Base-by-base conservation (phyloP, 2,888 invertebrate species). In the Mesorhabditis sp. region DNA sequence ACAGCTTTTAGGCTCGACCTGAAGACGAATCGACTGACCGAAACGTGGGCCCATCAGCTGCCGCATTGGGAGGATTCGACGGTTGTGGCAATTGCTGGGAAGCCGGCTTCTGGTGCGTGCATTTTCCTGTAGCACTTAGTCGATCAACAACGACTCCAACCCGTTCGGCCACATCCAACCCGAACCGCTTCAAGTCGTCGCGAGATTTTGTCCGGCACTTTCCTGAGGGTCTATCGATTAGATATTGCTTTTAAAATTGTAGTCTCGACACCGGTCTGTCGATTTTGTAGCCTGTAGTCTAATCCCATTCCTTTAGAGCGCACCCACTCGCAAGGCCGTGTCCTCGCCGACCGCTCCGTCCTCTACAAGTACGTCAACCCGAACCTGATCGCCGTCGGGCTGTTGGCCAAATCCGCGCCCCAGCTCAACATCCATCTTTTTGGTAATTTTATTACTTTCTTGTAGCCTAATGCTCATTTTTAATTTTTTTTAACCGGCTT, bases 281-380 rank as follows among this genome's bases (percentile, higher is more conserved):
- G 15, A 15, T 41, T n/a, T 41, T 63, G 15, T 15, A n/a, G 7
- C n/a, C 7, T 63, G 7, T 50, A 50, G 28, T 28, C 28, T 28
- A 28, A 28, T 28, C 28, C 28, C 28, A 28, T 28, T 28, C 28
- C 74, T 75, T 70, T 69, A 83, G 88, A 88, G 78, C 87, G 86
- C 76, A 92, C 94, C 15, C 95, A 96, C 87, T 95, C 95, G 0
- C 94, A 95, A 86, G 98, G 97, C 43, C 90, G 94, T 77, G 96
- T 96, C 67, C 89, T 97, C 77, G 92, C 92, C 50, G 97, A 98
- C 89, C 90, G 98, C 74, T 93, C 93, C 80, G 98, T 99, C 68
- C 90, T 97, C 58, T 98, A 98, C 89, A 99, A 98, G 88, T 97
- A 99, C 87, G 90, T 93, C 79, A 98, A 98, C 89, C 98, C 98